Evolutionary conservation across 2,113 vertebrate genomes (phyloP).

Genomic region (Anhinga rufa): DNA sequence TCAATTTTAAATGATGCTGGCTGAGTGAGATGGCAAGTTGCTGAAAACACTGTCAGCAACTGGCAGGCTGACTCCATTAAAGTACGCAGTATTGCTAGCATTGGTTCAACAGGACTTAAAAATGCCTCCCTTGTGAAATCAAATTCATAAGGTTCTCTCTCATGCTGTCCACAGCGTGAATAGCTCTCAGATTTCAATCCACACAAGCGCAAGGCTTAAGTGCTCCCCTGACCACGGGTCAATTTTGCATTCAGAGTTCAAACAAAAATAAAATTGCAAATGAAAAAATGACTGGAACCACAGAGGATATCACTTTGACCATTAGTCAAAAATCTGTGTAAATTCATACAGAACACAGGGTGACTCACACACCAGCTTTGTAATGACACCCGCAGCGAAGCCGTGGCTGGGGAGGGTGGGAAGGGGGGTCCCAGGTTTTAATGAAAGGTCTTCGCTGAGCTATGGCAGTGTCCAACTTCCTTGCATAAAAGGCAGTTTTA

Average conservation of each 20-base stretch:
- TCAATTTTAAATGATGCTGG: conserved; percentile 38
- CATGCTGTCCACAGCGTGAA: accelerated
- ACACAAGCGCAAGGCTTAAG: background rate
- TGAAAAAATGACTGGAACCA: background rate
- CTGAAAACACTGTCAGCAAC: conserved; percentile 42
- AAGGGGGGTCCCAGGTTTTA: background rate
- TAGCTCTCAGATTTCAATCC: background rate
- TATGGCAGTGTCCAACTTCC: background rate
- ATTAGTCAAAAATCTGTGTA: background rate
- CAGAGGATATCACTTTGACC: background rate
- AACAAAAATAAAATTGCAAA: background rate
- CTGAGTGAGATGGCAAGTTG: conserved; percentile 29
- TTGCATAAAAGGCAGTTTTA: background rate
- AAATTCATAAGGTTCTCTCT: background rate
- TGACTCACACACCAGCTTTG: background rate
- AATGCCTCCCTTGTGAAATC: background rate
- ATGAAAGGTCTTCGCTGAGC: background rate
- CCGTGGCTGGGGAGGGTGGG: background rate
- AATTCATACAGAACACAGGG: background rate
- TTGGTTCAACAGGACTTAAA: background rate
- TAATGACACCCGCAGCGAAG: background rate
- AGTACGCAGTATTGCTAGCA: background rate
- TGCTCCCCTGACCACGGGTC: background rate
- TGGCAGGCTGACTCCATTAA: conserved; percentile 16
- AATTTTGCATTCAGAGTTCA: background rate